phyloP scores from a whole-genome alignment of 2,888 invertebrate genomes.

The Empis livida region DNA sequence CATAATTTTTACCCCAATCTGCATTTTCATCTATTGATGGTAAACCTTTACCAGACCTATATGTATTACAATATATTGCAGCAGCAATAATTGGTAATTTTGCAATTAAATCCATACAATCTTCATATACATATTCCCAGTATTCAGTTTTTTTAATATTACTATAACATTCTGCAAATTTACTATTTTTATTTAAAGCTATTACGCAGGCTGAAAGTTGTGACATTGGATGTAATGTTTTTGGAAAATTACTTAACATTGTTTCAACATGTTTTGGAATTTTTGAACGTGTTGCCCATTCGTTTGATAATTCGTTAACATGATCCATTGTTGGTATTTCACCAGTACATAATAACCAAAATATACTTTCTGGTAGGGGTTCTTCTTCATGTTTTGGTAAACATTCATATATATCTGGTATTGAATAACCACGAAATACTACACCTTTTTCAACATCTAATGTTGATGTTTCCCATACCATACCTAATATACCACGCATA shows the following conservation, averaged over 20 bases:
- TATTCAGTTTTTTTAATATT: constrained; percentile 43
- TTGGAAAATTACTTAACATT: constrained; percentile 61
- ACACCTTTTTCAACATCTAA: constrained; percentile 81
- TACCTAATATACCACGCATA: constrained; percentile 76
- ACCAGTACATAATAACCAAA: constrained; percentile 78
- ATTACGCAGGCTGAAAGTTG: constrained; percentile 66
- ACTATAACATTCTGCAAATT: constrained; percentile 59
- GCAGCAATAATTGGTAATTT: constrained; percentile 68
- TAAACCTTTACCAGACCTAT: constrained; percentile 26
- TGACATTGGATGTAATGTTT: constrained; percentile 66
- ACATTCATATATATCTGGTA: constrained; percentile 71
- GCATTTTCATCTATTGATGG: too few species aligned
- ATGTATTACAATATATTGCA: constrained; percentile 37
- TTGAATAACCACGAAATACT: constrained; percentile 71
- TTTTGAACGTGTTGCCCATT: constrained; percentile 51
- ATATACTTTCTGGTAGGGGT: constrained; percentile 77
- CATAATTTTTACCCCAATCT: constrained; percentile 41
- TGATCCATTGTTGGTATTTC: constrained; percentile 67
- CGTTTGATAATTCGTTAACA: constrained; percentile 48
- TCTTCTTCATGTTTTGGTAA: constrained; percentile 61
- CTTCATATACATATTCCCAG: constrained; percentile 65
- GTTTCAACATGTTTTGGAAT: constrained; percentile 62
- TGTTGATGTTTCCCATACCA: constrained; percentile 81
- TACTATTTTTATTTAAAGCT: constrained; percentile 61
- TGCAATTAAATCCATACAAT: constrained; percentile 69